Percentiles rank a stretch among this genome's conserved stretches.
phyloP scores from a whole-genome alignment of 2,113 vertebrate genomes.

The Pyrgilauda ruficollis region DNA sequence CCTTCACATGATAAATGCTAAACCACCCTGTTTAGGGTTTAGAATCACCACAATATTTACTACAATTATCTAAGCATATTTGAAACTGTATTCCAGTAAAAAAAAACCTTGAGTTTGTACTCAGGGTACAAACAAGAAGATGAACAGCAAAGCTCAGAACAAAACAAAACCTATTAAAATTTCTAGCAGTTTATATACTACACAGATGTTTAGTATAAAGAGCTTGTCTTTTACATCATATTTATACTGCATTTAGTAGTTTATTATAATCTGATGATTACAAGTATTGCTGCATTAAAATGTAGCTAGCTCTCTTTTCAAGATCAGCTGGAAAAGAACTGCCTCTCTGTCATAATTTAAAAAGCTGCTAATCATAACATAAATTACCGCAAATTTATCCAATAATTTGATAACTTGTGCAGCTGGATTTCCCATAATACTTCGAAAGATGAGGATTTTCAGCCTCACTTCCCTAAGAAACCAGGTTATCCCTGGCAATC shows the following conservation, averaged over 20 bases:
- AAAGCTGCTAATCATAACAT: not conserved
- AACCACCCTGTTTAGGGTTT: not conserved
- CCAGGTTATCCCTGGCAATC: not conserved
- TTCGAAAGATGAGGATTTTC: not conserved
- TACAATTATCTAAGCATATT: not conserved
- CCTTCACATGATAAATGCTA: not conserved
- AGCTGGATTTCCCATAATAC: not conserved
- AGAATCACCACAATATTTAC: not conserved
- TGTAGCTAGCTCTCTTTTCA: not conserved
- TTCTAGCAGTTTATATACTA: not conserved
- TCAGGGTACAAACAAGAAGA: not conserved
- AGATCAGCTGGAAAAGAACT: not conserved
- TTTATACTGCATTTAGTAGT: not conserved
- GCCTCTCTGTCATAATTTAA: not conserved
- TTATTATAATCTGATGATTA: not conserved
- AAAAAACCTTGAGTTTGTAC: fast-evolving
- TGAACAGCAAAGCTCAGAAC: not conserved
- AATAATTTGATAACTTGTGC: not conserved
- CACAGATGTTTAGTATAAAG: not conserved
- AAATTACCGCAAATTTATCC: not conserved
- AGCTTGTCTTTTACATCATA: not conserved
- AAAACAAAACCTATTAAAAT: not conserved
- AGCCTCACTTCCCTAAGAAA: not conserved
- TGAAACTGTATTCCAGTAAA: not conserved
- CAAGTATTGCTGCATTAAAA: not conserved